Base-by-base conservation (phyloP, 2,113 vertebrate species). In the Erythrocercus mccallii region DNA sequence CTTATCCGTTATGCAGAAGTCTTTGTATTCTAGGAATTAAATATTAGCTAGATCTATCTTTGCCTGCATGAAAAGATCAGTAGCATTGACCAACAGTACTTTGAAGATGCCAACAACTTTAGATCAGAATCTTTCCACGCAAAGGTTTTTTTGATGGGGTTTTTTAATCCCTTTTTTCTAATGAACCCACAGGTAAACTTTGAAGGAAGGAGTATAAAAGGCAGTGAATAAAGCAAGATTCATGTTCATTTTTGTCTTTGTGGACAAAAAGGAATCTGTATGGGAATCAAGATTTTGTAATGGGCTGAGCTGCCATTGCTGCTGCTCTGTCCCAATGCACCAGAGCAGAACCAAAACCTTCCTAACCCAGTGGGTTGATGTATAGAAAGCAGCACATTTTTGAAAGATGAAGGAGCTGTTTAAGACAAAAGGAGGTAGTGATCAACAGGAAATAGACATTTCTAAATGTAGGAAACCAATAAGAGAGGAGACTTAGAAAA, bases 101-200 rank as follows among this genome's bases (percentile, higher is more conserved):
- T 72, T 72, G 53, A 91, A 83, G 48, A 47, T 38, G 28, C 23
- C 48, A 74, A 50, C 9, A 86, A 57, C 38, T 71, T 57, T 20
- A 58, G 27, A 77, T 33, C 54, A 74, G 70, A 57, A 65, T 78
- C 42, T 61, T 83, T 66, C 37, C 24, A 65, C 37, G 77, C 5
- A 45, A 82, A 31, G 6, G 15, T 4, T 48, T 53, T 86, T 51
- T 56, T 7, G 7, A 72, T 16, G 4, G 2, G 0, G 1, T 31
- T 92, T 40, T 92, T 40, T 69, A 3, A 3, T 20, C 12, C 7
- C 72, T 77, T 48, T 48, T 74, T 79, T 64, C 61, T 69, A 69
- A 81, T 45, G 31, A 77, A 60, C 16, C 8, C n/a, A 54, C 19
- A 62, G 38, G 42, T 11, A 86, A 68, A 72, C 31, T 82, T 88